Evolutionary conservation across 1,140 invertebrate genomes (phyloP).

Genomic region (Bursaphelenchus mucronatus): DNA sequence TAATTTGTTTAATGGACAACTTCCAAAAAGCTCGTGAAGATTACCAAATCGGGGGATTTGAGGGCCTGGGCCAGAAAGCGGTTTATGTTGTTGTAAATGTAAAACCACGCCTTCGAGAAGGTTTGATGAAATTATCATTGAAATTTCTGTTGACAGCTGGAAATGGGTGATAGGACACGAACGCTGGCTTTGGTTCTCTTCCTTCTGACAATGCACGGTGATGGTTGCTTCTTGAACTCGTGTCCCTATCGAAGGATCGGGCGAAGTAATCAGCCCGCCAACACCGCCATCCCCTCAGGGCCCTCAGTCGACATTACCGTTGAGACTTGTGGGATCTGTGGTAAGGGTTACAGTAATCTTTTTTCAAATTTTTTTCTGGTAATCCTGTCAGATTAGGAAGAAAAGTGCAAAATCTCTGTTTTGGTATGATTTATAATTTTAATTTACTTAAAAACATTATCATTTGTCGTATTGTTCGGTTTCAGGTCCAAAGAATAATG

Average conservation of each 20-base stretch:
- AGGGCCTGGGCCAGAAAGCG: too few relatives aligned
- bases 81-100: too few relatives aligned
- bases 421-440: too few relatives aligned
- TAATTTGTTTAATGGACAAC: too few relatives aligned
- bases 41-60: too few relatives aligned
- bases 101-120: background rate
- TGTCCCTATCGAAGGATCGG: conserved; percentile 16
- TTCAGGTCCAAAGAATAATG: conserved; percentile 19
- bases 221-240: conserved; percentile 27
- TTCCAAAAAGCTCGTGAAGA: too few relatives aligned
- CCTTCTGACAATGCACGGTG: too few relatives aligned
- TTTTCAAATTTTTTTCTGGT: background rate
- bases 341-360: conserved; percentile 14
- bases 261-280: conserved; percentile 2
- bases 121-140: background rate
- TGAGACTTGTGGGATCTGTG: conserved; percentile 21
- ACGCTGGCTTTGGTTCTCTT: background rate
- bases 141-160: background rate
- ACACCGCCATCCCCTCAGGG: too few relatives aligned
- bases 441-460: background rate
- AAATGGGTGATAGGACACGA: background rate
- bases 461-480: conserved; percentile 9
- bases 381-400: background rate
- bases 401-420: too few relatives aligned
- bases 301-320: too few relatives aligned